Evolutionary conservation across 2,113 vertebrate genomes (phyloP), one percentile per base, ranked within the genome.

Genomic region (Carassius carassius): DNA sequence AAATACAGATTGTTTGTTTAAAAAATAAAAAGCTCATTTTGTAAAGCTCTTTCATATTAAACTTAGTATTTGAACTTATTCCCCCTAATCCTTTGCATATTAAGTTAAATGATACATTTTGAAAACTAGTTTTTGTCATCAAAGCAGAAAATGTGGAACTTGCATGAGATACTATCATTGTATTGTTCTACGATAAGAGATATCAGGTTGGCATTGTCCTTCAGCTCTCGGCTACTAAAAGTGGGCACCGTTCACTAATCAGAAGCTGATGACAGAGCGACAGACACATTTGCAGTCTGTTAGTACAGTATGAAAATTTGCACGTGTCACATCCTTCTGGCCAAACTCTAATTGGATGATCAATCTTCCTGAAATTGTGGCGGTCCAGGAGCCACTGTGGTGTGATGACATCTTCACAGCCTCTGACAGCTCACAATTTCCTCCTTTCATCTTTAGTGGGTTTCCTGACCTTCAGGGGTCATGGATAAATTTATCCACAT

Each of bases 311-410:
- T 83, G 81, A 88, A 67, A 76, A 84, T 85, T 13, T 32, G 37
- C 65, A 49, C 81, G 0, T 86, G 81, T 69, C 85, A 81, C 73
- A 72, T 87, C 77, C 82, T 74, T 88, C 63, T 13, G 82, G 86
- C 78, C 87, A 75, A 89, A 89, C 91, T 89, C 89, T 93, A 93
- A 94, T 93, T 91, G 89, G 88, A 90, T 90, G 89, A 94, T 93
- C 92, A 93, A 92, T 94, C 92, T 93, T 86, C 47, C 63, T 90
- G 91, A 90, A 92, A 90, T 86, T 87, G 88, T 77, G 17, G 78
- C 84, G 88, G 90, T 90, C 79, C 62, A 25, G 89, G 35, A 67
- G 78, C 21, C n/a, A 13, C 21, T 54, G 25, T 25, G 44, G 41
- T 75, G 58, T 11, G 56, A 83, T 86, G 58, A 85, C 88, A 89